Evolutionary conservation across 1,140 invertebrate genomes (phyloP).

Genomic region (Schmidtea mediterranea): DNA sequence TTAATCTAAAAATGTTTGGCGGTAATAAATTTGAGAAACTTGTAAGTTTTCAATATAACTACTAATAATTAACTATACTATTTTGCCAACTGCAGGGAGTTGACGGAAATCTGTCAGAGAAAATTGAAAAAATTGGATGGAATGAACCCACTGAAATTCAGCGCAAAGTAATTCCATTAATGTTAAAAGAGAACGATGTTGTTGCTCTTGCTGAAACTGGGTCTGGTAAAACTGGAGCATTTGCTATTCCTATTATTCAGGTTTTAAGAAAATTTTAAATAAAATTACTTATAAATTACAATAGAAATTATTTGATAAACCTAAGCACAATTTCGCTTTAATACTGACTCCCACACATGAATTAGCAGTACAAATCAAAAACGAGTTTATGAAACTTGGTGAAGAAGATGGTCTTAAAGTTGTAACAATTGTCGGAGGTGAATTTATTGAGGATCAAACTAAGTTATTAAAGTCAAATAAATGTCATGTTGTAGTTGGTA

Average conservation of each 20-base stretch:
- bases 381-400: conserved; percentile 53
- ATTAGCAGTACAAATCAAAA: conserved; percentile 73
- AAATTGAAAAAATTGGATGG: conserved; percentile 46
- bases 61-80: no score
- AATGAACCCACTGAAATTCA: conserved; percentile 70
- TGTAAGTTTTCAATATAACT: no score
- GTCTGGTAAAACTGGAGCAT: conserved; percentile 89
- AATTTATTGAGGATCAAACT: conserved; percentile 81
- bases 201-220: conserved; percentile 77
- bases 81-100: no score
- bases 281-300: neutral
- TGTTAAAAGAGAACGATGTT: conserved; percentile 82
- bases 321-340: conserved; percentile 40
- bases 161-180: conserved; percentile 68
- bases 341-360: conserved; percentile 88
- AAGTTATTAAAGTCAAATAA: conserved; percentile 69
- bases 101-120: neutral
- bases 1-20: no score
- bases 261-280: neutral
- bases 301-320: neutral
- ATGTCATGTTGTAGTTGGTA: conserved; percentile 63
- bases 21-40: no score
- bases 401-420: no score
- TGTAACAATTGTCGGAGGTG: conserved; percentile 16
- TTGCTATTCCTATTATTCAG: conserved; percentile 70